A percentile compares a stretch with the other conserved stretches of the same genome.
Conservation (phyloP, 2,888 invertebrate species). For the Amblyjoppa fuscipennis region DNA sequence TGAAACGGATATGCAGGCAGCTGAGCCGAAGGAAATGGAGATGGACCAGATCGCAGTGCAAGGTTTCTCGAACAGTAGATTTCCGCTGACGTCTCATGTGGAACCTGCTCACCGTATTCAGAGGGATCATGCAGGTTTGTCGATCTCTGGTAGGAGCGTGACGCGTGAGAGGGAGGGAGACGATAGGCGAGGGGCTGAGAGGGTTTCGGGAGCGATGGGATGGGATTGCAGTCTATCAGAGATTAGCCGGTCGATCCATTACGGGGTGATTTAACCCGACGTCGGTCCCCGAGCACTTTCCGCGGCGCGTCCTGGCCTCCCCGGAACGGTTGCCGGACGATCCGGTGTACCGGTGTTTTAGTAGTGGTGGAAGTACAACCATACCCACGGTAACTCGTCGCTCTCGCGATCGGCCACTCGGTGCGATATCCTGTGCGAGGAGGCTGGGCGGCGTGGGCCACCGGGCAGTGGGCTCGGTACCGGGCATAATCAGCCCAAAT, state of each 20-base stretch:
- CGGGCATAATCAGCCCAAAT: slow-evolving; percentile 81
- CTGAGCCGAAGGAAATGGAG: slow-evolving; percentile 45
- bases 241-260: slow-evolving; percentile 82
- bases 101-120: neutral
- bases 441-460: slow-evolving; percentile 34
- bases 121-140: slow-evolving; percentile 16
- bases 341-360: slow-evolving; percentile 14
- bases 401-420: slow-evolving; percentile 22
- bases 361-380: slow-evolving; percentile 48
- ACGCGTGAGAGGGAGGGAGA: neutral
- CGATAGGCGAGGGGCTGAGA: slow-evolving; percentile 1
- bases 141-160: slow-evolving; percentile 3
- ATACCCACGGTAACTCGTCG: slow-evolving; percentile 47
- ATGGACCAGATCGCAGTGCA: slow-evolving; percentile 15
- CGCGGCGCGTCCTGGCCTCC: slow-evolving; percentile 40
- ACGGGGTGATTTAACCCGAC: slow-evolving; percentile 80
- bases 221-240: slow-evolving; percentile 78
- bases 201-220: slow-evolving; percentile 49
- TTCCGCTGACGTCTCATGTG: neutral
- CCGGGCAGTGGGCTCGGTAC: slow-evolving; percentile 65
- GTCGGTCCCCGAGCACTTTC: slow-evolving; percentile 74
- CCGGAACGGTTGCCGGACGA: slow-evolving; percentile 38
- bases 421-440: slow-evolving; percentile 15
- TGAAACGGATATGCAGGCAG: slow-evolving; percentile 8
- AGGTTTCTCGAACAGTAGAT: slow-evolving; percentile 12